Conservation (phyloP, 2,113 vertebrate genomes). For the Leucopsar rothschildi region DNA sequence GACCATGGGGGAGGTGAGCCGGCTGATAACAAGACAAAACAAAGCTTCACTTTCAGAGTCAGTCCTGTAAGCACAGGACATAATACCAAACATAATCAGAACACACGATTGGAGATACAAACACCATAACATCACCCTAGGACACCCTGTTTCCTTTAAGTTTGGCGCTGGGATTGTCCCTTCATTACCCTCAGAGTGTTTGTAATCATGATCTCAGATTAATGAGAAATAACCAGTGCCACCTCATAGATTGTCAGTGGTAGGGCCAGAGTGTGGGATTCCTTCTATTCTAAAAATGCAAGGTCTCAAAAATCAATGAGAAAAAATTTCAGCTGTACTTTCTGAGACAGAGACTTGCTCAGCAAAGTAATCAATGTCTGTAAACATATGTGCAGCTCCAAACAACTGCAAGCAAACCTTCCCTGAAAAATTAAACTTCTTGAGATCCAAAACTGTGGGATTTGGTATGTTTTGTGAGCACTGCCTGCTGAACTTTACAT, state of each 20-base stretch:
- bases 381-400: neutral
- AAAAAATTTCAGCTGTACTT: neutral
- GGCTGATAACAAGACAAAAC: too few species aligned
- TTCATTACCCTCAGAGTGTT: neutral
- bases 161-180: neutral
- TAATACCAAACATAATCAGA: too few species aligned
- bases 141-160: neutral
- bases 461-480: neutral
- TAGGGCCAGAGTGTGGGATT: neutral
- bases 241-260: neutral
- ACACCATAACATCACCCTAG: too few species aligned
- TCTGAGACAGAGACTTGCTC: neutral
- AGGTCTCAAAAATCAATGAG: neutral
- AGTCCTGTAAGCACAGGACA: too few species aligned
- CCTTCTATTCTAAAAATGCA: neutral
- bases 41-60: too few species aligned
- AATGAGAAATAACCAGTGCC: neutral
- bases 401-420: neutral
- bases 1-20: too few species aligned
- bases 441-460: neutral
- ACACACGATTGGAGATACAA: too few species aligned
- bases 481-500: neutral
- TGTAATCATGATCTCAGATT: neutral
- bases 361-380: neutral
- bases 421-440: neutral